Conservation (phyloP, 35 echinoderm and acorn worm species). For the Apostichopus parvimensis region DNA sequence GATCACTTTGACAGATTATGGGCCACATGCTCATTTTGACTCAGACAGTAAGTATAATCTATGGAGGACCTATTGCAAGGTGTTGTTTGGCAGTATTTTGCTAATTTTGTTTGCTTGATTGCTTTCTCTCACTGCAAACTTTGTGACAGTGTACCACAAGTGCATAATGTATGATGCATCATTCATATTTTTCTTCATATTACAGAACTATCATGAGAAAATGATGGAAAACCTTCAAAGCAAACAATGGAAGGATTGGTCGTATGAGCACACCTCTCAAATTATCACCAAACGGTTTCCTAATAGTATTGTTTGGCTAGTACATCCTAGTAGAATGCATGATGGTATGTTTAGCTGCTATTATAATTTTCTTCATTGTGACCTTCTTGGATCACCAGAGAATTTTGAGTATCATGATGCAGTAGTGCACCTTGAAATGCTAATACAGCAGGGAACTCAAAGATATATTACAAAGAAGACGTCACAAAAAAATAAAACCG, state of each 20-base stretch:
- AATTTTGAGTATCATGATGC: slow-evolving; percentile 42
- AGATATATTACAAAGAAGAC: not conserved
- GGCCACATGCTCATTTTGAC: too few relatives aligned
- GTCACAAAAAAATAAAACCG: not conserved
- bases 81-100: too few relatives aligned
- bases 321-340: slow-evolving; percentile 57
- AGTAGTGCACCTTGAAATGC: slow-evolving; percentile 51
- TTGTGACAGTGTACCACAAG: too few relatives aligned
- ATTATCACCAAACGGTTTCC: slow-evolving; percentile 51
- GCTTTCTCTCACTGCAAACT: too few relatives aligned
- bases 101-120: too few relatives aligned
- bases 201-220: slow-evolving; percentile 12
- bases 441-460: slow-evolving; percentile 41
- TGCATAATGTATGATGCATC: too few relatives aligned
- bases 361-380: slow-evolving; percentile 64
- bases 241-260: slow-evolving; percentile 51
- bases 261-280: slow-evolving; percentile 1
- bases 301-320: slow-evolving; percentile 52
- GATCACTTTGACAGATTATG: too few relatives aligned
- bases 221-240: not conserved
- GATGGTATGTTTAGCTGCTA: slow-evolving; percentile 72
- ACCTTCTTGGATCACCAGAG: slow-evolving; percentile 54
- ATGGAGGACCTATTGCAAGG: too few relatives aligned
- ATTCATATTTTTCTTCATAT: not conserved
- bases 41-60: too few relatives aligned